Conservation (phyloP, 2,113 vertebrate genomes). For the Urocynchramus pylzowi region DNA sequence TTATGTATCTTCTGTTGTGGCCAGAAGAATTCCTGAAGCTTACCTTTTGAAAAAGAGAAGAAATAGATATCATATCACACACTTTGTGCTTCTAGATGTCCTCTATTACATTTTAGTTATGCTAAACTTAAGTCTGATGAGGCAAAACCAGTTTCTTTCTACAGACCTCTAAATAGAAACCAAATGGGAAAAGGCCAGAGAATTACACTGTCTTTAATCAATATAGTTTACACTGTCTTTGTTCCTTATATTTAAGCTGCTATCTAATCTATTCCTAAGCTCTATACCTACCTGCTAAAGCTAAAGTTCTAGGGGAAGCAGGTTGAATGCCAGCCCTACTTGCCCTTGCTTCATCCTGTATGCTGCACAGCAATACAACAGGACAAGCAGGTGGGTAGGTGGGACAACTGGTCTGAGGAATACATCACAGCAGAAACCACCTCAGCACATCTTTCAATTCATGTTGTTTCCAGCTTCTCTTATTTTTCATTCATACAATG, state of each 20-base stretch:
- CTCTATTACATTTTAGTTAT: background rate
- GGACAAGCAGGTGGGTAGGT: background rate
- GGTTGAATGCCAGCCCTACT: background rate
- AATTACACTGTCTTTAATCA: background rate
- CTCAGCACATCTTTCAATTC: background rate
- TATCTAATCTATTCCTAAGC: background rate
- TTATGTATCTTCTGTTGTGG: no score
- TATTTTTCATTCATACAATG: background rate
- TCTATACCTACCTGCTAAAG: background rate
- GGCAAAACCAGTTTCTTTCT: background rate
- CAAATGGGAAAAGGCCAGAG: background rate
- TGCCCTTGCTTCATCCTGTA: background rate
- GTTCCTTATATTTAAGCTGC: background rate
- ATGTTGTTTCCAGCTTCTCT: background rate
- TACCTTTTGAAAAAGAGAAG: background rate
- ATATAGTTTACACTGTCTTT: background rate
- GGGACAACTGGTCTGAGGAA: background rate
- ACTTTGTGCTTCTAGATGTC: background rate
- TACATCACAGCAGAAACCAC: background rate
- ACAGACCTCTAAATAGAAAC: background rate
- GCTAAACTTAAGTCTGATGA: background rate
- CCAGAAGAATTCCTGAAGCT: background rate
- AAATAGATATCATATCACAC: background rate
- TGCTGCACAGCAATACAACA: background rate
- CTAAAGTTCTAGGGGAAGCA: background rate